Conservation (phyloP, 1,140 invertebrate genomes). For the Dinoponera quadriceps region DNA sequence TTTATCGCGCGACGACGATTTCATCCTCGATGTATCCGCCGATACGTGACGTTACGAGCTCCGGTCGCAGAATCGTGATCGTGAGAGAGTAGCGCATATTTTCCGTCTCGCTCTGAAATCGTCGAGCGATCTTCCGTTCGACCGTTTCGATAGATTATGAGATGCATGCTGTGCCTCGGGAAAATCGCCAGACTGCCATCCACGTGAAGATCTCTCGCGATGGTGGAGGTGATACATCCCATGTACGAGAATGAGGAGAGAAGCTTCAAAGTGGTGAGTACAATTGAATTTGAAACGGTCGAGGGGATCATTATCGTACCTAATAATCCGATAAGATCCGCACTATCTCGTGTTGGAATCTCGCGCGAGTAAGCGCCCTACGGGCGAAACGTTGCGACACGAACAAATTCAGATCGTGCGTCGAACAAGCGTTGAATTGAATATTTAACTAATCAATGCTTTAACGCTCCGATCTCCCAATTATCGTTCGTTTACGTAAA, state of each 20-base stretch:
- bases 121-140: not conserved
- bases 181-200: not conserved
- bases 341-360: not conserved
- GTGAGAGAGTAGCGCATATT: not conserved
- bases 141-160: slow-evolving; percentile 9
- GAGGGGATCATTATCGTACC: not conserved
- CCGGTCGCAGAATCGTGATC: not conserved
- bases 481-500: too few species aligned
- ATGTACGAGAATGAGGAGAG: slow-evolving; percentile 38
- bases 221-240: slow-evolving; percentile 66
- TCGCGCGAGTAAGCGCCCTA: not conserved
- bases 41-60: not conserved
- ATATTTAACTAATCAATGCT: too few species aligned
- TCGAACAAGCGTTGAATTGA: too few species aligned
- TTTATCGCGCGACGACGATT: not conserved
- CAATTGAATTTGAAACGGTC: not conserved
- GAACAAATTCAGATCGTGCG: too few species aligned
- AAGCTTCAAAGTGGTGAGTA: slow-evolving; percentile 68
- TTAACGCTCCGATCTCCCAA: too few species aligned
- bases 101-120: slow-evolving; percentile 10
- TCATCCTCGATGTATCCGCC: not conserved
- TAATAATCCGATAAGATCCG: not conserved
- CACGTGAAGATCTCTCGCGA: slow-evolving; percentile 31
- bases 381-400: not conserved
- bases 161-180: slow-evolving; percentile 3